Base-by-base conservation (phyloP, 1,140 invertebrate species). In the Frieseomelitta varia region DNA sequence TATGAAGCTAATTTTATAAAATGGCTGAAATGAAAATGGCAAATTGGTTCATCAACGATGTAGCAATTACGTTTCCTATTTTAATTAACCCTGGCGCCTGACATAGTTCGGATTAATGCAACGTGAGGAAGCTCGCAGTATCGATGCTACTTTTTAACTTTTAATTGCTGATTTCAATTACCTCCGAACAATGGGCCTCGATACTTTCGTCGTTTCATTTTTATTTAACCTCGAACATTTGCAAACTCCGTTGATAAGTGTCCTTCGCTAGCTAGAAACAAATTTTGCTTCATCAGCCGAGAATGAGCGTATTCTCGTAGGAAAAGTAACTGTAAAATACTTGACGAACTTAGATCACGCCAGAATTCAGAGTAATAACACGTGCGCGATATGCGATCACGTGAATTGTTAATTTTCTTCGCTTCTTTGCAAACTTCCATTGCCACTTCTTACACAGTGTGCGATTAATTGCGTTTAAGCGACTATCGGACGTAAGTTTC, bases 361-460 rank as follows among this genome's bases (percentile, higher is more conserved):
- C 10, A 11, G 27, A 58, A n/a, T 15, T 0, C 14, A 71, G 53
- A n/a, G 24, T 74, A 82, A 68, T 58, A 8, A 12, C 10, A 19
- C 14, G 24, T 4, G 47, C 47, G 47, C 76, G 53, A 27, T 17
- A 67, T 19, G 1, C 21, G 30, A 67, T 61, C 61, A 11, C 17
- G 39, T 74, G 79, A 77, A 79, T 78, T 78, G 2, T 79, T 82
- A 68, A 65, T 86, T 73, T 30, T 19, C 55, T 19, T 55, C 15
- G 79, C 6, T 65, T 86, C 72, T 19, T 55, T 11, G 11, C 10
- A 24, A 17, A 47, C 39, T 4, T 51, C 30, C 39, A 47, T 12
- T 30, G 2, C 3, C 30, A 63, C 30, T 47, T 47, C 39, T 47
- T 6, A 6, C 8, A 47, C 8, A 47, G 6, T 47, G 39, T 47